Evolutionary conservation across 2,113 vertebrate genomes (phyloP).

Genomic region (Calypte anna): DNA sequence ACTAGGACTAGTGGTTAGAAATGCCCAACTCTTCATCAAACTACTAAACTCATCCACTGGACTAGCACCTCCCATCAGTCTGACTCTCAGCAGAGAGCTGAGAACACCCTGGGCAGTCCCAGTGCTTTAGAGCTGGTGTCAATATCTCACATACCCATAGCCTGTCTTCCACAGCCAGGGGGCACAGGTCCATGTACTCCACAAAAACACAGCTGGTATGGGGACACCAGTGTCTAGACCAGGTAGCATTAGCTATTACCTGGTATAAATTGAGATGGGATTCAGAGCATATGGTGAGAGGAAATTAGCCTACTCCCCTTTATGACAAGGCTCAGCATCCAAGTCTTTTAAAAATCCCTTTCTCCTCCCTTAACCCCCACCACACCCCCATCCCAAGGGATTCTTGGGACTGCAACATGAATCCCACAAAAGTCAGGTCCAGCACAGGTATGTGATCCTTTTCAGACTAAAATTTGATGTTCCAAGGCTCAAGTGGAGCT

Average conservation of each 20-base stretch:
- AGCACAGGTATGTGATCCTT: background rate
- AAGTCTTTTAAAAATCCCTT: background rate
- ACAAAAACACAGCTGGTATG: background rate
- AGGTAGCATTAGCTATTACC: background rate
- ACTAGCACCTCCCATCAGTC: background rate
- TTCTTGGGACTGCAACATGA: background rate
- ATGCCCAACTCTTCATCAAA: background rate
- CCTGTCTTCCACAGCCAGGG: background rate
- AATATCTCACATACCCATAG: background rate
- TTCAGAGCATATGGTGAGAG: background rate
- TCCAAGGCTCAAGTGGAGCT: background rate
- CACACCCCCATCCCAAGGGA: background rate
- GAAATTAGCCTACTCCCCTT: background rate
- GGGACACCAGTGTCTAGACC: background rate
- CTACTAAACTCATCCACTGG: background rate
- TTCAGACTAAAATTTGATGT: background rate
- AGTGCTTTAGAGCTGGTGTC: background rate
- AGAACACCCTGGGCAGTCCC: background rate
- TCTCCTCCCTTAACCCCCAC: background rate
- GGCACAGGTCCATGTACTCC: background rate
- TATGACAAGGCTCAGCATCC: background rate
- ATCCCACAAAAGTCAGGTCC: background rate
- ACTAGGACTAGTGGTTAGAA: background rate
- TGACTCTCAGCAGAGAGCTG: background rate
- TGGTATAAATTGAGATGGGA: background rate